phyloP scores from a whole-genome alignment of 2,113 vertebrate genomes.

The Anhinga anhinga region DNA sequence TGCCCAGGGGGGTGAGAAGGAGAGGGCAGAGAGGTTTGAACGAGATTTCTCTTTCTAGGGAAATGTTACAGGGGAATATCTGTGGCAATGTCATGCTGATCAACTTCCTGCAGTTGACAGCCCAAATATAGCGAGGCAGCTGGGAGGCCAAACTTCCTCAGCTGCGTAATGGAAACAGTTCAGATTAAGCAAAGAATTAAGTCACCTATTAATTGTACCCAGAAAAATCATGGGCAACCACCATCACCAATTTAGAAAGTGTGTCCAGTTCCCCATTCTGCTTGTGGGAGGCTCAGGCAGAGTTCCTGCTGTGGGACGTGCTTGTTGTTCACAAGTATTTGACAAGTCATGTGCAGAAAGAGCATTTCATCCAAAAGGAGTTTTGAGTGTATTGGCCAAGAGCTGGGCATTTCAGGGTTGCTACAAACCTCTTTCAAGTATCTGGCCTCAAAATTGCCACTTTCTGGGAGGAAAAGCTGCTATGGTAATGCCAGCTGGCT shows the following conservation, averaged over 20 bases:
- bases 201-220: slow-evolving; percentile 19
- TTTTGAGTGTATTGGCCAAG: not conserved
- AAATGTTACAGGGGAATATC: not conserved
- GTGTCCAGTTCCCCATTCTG: not conserved
- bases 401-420: not conserved
- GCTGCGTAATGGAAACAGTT: slow-evolving; percentile 12
- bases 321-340: not conserved
- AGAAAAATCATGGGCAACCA: not conserved
- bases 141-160: not conserved
- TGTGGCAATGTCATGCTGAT: not conserved
- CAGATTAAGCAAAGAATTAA: slow-evolving; percentile 42
- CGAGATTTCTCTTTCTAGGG: not conserved
- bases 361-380: not conserved
- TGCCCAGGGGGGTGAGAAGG: accelerated
- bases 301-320: not conserved
- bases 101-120: slow-evolving; percentile 23
- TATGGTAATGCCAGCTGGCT: not conserved
- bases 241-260: not conserved
- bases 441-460: not conserved
- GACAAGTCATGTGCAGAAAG: not conserved
- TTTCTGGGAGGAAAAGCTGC: not conserved
- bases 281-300: not conserved
- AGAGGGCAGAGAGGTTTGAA: not conserved
- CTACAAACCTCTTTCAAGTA: not conserved
- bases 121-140: slow-evolving; percentile 22